Conservation (phyloP, 2,797 vertebrate species). For the Pantherophis alleghaniensis region DNA sequence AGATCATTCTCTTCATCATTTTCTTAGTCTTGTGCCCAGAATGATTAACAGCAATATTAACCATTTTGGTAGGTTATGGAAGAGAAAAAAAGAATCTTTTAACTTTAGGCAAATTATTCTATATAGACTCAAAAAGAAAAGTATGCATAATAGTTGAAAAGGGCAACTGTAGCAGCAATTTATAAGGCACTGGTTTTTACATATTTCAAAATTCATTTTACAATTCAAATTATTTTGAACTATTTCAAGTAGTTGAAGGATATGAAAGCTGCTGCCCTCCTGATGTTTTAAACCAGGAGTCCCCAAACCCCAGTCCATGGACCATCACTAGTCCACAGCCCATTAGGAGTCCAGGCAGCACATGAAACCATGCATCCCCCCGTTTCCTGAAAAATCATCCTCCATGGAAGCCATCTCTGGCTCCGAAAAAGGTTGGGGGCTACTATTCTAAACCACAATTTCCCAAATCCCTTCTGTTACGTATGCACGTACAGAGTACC, state of each 20-base stretch:
- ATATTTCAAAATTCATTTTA: background rate
- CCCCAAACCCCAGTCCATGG: background rate
- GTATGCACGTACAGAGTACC: too few relatives aligned
- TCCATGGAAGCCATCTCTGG: background rate
- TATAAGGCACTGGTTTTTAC: background rate
- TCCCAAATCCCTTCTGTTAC: background rate
- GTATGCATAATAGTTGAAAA: background rate
- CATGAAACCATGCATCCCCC: background rate
- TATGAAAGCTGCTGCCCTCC: background rate
- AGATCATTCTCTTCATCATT: conserved; percentile 41
- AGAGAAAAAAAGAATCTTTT: conserved; percentile 29
- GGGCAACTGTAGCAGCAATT: background rate
- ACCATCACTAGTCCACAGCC: background rate
- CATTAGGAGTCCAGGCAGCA: background rate
- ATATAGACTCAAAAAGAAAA: conserved; percentile 33
- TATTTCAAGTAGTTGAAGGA: background rate
- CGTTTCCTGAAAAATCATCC: background rate
- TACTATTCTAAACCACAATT: background rate
- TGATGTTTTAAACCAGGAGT: background rate
- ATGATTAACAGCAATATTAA: conserved; percentile 31
- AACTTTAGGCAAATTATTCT: conserved; percentile 38
- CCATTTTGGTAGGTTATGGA: conserved; percentile 19
- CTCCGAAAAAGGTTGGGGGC: background rate
- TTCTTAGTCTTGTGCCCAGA: conserved; percentile 45
- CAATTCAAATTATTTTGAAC: background rate